Conservation (phyloP, 2,888 invertebrate species). For the Noctua comes region DNA sequence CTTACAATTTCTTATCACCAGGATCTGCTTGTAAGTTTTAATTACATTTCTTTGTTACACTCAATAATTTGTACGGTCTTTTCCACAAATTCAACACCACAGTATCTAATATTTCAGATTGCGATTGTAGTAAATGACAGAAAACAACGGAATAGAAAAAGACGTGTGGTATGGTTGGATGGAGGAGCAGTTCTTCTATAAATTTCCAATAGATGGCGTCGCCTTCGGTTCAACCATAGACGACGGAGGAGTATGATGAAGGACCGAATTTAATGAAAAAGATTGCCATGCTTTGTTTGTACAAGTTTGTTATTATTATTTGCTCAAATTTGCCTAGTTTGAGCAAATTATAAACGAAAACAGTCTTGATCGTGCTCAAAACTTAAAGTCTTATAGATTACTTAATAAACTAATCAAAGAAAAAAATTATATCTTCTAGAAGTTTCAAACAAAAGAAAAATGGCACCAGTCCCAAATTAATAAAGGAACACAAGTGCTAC, state of each 20-base stretch:
- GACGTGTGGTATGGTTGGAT: slow-evolving; percentile 82
- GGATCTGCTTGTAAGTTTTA: slow-evolving; percentile 67
- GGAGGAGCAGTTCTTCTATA: slow-evolving; percentile 71
- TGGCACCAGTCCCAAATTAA: not conserved
- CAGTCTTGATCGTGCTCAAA: not conserved
- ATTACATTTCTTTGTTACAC: slow-evolving; percentile 74
- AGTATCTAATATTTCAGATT: slow-evolving; percentile 77
- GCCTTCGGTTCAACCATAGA: slow-evolving; percentile 74
- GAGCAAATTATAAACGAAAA: slow-evolving; percentile 24
- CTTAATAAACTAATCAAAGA: not conserved
- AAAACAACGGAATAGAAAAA: slow-evolving; percentile 87
- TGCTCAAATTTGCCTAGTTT: no score
- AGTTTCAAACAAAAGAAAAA: not conserved
- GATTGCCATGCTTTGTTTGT: slow-evolving; percentile 38
- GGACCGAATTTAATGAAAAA: slow-evolving; percentile 71
- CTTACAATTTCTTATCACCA: slow-evolving; percentile 78
- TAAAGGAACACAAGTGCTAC: not conserved
- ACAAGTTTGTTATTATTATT: not conserved
- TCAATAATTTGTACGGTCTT: slow-evolving; percentile 74
- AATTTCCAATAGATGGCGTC: slow-evolving; percentile 82
- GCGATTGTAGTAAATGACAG: slow-evolving; percentile 82
- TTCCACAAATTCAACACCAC: slow-evolving; percentile 72
- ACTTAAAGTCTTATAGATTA: not conserved
- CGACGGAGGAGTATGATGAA: slow-evolving; percentile 70
- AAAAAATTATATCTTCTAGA: not conserved